A percentile compares a stretch with the other conserved stretches of the same genome.
Conservation (phyloP, 2,888 invertebrate genomes). For the Aplocera efformata region DNA sequence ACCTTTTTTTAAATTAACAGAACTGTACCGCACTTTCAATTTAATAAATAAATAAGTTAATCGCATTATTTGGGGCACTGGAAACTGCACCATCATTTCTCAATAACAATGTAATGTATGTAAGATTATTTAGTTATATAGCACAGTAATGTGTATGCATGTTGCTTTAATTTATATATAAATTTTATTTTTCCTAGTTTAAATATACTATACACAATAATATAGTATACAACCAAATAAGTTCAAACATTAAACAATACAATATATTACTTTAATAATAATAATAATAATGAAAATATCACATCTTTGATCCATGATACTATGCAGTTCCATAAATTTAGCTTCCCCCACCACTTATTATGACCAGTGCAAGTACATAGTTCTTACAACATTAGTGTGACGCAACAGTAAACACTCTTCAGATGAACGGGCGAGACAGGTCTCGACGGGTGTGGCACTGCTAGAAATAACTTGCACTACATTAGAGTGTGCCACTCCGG, state of each 20-base stretch:
- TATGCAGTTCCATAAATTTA: conserved; percentile 59
- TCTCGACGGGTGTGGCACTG: conserved; percentile 53
- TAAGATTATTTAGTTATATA: conserved; percentile 9
- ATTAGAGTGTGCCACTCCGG: conserved; percentile 49
- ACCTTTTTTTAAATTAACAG: background rate
- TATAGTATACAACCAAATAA: conserved; percentile 40
- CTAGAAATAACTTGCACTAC: conserved; percentile 66
- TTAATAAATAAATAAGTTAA: conserved; percentile 21
- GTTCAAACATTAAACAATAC: conserved; percentile 39
- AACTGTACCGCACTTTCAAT: background rate
- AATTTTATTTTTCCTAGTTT: conserved; percentile 25
- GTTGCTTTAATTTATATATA: conserved; percentile 15
- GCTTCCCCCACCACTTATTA: conserved; percentile 45
- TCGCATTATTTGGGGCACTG: conserved; percentile 52
- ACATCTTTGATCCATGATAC: conserved; percentile 73
- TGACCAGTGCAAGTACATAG: conserved; percentile 37
- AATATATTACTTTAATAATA: conserved; percentile 57
- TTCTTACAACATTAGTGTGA: conserved; percentile 45
- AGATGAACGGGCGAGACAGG: conserved; percentile 59
- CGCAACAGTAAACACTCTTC: conserved; percentile 59
- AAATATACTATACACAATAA: conserved; percentile 38
- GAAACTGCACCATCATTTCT: conserved; percentile 61
- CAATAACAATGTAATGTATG: conserved; percentile 22
- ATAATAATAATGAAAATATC: conserved; percentile 70
- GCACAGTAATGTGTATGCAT: conserved; percentile 2